phyloP scores from a whole-genome alignment of 2,888 invertebrate species.

The Phlogophora meticulosa region DNA sequence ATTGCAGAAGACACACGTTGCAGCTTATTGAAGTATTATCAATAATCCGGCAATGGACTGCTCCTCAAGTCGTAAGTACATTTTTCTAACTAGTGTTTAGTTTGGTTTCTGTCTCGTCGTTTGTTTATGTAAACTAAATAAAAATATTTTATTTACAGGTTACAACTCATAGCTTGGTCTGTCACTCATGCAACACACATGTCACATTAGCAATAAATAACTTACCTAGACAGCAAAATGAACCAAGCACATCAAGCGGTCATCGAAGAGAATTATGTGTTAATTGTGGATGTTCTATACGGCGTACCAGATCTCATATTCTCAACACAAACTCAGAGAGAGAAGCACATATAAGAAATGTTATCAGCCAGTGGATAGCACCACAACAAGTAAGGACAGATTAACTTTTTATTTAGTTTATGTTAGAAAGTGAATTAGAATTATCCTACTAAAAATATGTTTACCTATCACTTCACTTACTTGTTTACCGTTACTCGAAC shows the following conservation, averaged over 20 bases:
- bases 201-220: no score
- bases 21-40: neutral
- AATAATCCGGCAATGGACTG: constrained; percentile 2
- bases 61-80: constrained; percentile 12
- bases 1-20: neutral
- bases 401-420: no score
- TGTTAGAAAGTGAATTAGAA: no score
- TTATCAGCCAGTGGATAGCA: constrained; percentile 3
- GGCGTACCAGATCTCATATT: constrained; percentile 6
- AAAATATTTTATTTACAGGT: constrained; percentile 1
- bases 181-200: constrained; percentile 3
- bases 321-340: neutral
- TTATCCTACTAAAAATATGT: no score
- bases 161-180: neutral
- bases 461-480: no score
- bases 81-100: no score
- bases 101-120: no score
- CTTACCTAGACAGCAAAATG: no score
- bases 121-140: no score
- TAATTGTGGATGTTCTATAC: constrained; percentile 4
- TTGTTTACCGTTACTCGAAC: no score
- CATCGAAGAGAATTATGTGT: neutral
- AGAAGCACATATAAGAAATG: constrained; percentile 2
- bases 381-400: no score
- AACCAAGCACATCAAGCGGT: neutral